Evolutionary conservation across 2,797 vertebrate species (phyloP).

Genomic region (Kryptopterus vitreolus): DNA sequence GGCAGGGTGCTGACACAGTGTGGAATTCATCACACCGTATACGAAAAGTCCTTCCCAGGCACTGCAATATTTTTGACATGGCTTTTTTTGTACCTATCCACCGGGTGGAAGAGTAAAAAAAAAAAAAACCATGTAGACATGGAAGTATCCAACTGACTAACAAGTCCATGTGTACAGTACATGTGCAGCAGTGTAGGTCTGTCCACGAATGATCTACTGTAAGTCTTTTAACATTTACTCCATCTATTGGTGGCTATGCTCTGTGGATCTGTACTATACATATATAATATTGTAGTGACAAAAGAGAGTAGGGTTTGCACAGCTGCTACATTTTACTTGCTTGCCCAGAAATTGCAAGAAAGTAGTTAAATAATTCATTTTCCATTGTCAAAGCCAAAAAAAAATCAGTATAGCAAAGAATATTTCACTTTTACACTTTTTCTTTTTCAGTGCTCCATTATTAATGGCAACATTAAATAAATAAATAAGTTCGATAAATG

Average conservation of each 20-base stretch:
- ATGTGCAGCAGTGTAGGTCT: not conserved
- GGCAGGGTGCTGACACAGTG: conserved; percentile 39
- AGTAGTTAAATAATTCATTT: not conserved
- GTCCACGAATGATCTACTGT: not conserved
- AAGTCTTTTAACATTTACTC: not conserved
- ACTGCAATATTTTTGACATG: conserved; percentile 25
- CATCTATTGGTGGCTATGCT: not conserved
- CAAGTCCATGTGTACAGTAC: not conserved
- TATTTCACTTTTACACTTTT: not conserved
- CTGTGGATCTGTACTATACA: not conserved
- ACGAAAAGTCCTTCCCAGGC: conserved; percentile 5
- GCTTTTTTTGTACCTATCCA: not conserved
- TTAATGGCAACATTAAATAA: not conserved
- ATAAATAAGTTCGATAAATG: not conserved
- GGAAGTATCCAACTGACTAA: not conserved
- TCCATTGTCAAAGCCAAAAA: not conserved
- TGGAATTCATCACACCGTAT: conserved; percentile 33
- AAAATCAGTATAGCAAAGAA: not conserved
- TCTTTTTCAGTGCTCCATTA: not conserved
- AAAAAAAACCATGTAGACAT: not conserved
- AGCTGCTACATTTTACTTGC: conserved; percentile 3
- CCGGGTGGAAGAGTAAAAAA: conserved; percentile 14
- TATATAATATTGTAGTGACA: not conserved
- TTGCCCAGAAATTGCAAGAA: not conserved
- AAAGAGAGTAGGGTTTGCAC: not conserved